Conservation (phyloP, 1,140 invertebrate genomes). For the Lutraria rhynchaena region DNA sequence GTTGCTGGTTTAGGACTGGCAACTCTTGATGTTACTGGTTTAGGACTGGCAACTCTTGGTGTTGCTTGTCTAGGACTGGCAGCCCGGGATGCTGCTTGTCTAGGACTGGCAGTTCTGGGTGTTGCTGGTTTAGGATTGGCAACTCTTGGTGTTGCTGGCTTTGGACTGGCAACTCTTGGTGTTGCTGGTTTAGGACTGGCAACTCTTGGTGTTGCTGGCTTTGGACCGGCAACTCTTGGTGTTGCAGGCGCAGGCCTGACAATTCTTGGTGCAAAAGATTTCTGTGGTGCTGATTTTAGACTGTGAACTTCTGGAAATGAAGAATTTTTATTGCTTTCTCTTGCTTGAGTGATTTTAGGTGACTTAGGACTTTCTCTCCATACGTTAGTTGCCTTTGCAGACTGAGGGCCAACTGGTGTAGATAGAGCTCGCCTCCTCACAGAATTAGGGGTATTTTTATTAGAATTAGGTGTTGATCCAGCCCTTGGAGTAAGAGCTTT, state of each 20-base stretch:
- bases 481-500: slow-evolving; percentile 11
- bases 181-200: slow-evolving; percentile 8
- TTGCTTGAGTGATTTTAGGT: slow-evolving; percentile 21
- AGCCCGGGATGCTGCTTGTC: neutral
- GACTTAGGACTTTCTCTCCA: slow-evolving; percentile 6
- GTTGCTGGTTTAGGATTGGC: slow-evolving; percentile 38
- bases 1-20: slow-evolving; percentile 14
- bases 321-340: slow-evolving; percentile 3
- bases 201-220: slow-evolving; percentile 1
- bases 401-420: slow-evolving; percentile 1
- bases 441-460: neutral
- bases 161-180: slow-evolving; percentile 31
- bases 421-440: neutral
- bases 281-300: slow-evolving; percentile 26
- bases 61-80: slow-evolving; percentile 30
- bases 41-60: slow-evolving; percentile 20
- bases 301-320: slow-evolving; percentile 1
- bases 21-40: slow-evolving; percentile 13
- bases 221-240: slow-evolving; percentile 35
- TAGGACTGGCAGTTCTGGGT: slow-evolving; percentile 25
- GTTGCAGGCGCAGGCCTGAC: neutral
- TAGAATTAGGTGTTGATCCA: neutral
- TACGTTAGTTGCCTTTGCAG: neutral
- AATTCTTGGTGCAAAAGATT: neutral
- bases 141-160: neutral